Conservation (phyloP, 35 echinoderm and acorn worm species). For the Acanthaster planci region DNA sequence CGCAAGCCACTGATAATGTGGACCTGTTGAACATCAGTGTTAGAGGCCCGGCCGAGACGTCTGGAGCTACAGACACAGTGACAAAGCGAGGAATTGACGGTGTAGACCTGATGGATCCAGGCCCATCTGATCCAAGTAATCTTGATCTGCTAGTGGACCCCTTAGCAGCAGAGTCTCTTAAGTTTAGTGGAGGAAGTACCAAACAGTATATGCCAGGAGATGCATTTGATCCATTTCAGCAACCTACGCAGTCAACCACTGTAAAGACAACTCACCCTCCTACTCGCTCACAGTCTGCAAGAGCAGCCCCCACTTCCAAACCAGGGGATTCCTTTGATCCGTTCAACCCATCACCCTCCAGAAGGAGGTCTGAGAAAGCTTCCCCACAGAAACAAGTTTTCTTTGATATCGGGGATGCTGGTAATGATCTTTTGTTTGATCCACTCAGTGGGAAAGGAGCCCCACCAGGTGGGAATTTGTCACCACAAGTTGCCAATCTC, state of each 20-base stretch:
- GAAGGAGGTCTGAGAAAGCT: background rate
- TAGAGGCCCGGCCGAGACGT: background rate
- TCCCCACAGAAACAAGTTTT: background rate
- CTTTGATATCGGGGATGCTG: background rate
- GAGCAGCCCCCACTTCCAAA: background rate
- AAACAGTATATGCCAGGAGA: slow-evolving; percentile 20
- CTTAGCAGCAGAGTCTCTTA: background rate
- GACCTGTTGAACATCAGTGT: slow-evolving; percentile 70
- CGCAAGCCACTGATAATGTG: slow-evolving; percentile 44
- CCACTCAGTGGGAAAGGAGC: slow-evolving; percentile 37
- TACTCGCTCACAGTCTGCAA: background rate
- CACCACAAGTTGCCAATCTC: slow-evolving; percentile 34
- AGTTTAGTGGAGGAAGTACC: background rate
- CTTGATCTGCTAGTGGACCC: slow-evolving; percentile 69
- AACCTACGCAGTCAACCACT: background rate
- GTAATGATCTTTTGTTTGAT: slow-evolving; percentile 48
- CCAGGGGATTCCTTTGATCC: slow-evolving; percentile 77
- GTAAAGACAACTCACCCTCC: background rate
- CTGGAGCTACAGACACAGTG: background rate
- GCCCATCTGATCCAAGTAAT: slow-evolving; percentile 53
- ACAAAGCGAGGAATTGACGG: background rate
- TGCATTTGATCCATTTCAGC: slow-evolving; percentile 80
- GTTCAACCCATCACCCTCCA: slow-evolving; percentile 39
- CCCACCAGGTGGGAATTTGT: slow-evolving; percentile 22
- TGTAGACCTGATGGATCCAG: slow-evolving; percentile 63